Conservation (phyloP, 1,140 invertebrate species). For the Arctopsyche grandis region DNA sequence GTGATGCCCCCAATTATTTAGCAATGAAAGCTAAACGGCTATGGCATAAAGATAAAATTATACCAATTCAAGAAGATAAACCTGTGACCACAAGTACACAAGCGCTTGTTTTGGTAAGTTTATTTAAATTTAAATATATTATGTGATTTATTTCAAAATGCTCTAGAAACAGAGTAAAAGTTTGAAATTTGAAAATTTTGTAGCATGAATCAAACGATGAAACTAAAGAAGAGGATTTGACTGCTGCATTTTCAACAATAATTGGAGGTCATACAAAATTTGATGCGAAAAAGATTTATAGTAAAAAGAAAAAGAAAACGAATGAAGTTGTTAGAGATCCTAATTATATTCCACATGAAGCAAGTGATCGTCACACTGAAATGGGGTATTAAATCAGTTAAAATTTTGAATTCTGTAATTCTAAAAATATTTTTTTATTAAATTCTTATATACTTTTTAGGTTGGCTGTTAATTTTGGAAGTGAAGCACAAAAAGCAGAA, state of each 20-base stretch:
- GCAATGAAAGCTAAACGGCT: conserved; percentile 79
- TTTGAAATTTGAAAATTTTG: not conserved
- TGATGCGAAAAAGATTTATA: conserved; percentile 56
- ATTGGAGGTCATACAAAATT: conserved; percentile 53
- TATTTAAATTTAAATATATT: not conserved
- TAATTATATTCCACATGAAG: conserved; percentile 88
- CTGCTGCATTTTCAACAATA: conserved; percentile 49
- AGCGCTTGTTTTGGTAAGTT: not conserved
- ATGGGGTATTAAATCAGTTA: conserved; percentile 72
- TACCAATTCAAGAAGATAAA: conserved; percentile 58
- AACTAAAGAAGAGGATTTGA: conserved; percentile 49
- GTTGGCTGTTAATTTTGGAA: conserved; percentile 79
- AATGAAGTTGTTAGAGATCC: conserved; percentile 69
- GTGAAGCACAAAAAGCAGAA: conserved; percentile 76
- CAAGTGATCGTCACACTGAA: conserved; percentile 88
- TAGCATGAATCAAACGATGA: conserved; percentile 54
- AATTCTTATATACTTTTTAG: conserved; percentile 61
- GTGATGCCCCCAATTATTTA: conserved; percentile 77
- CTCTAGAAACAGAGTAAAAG: no score
- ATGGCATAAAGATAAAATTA: conserved; percentile 72
- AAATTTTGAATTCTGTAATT: not conserved
- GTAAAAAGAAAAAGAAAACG: conserved; percentile 61
- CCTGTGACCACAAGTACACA: not conserved
- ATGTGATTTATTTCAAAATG: not conserved
- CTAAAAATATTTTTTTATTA: not conserved